Evolutionary conservation across 2,888 invertebrate species (phyloP), one percentile per base, ranked within the genome.

Genomic region (Cetonia aurata): DNA sequence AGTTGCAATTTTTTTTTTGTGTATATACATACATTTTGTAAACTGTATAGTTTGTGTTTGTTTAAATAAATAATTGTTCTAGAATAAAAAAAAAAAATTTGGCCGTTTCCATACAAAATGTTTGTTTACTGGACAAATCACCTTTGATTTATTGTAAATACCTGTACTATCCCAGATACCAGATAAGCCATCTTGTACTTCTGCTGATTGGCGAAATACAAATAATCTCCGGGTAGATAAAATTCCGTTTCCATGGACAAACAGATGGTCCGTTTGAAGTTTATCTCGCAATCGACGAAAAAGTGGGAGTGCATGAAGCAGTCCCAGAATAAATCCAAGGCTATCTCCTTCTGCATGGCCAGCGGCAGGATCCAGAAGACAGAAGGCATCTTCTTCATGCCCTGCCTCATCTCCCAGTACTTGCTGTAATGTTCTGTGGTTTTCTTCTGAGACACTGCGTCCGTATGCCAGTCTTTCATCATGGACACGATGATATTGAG

Each of bases 111-210:
- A n/a, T n/a, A n/a, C n/a, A n/a, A n/a, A n/a, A n/a, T 25, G 25
- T 25, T 25, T 25, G 4, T 25, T 25, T 4, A 25, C 4, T 25
- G 25, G 25, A 25, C 25, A 25, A 25, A 4, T 25, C 25, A 25
- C 25, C 1, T 25, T 25, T 25, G 25, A 25, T 25, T 25, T 25
- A 3, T 25, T 25, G 4, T 48, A 48, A 31, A 42, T 66, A 87
- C 80, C 79, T 87, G 87, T 57, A 88, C 77, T 13, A 87, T 85
- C 17, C 88, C 88, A 75, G 80, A 86, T n/a, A 86, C 86, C 46
- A 88, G 80, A 77, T 87, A 88, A 71, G 87, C 86, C 86, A 87
- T 86, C 77, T 83, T 81, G 75, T 83, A 85, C 80, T 86, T 87
- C 75, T 86, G 84, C 77, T 86, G 84, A 76, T 85, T 85, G 73